A percentile compares a stretch with the other conserved stretches of the same genome.
phyloP scores from a whole-genome alignment of 2,888 invertebrate species.

The Megastigmus dorsalis region DNA sequence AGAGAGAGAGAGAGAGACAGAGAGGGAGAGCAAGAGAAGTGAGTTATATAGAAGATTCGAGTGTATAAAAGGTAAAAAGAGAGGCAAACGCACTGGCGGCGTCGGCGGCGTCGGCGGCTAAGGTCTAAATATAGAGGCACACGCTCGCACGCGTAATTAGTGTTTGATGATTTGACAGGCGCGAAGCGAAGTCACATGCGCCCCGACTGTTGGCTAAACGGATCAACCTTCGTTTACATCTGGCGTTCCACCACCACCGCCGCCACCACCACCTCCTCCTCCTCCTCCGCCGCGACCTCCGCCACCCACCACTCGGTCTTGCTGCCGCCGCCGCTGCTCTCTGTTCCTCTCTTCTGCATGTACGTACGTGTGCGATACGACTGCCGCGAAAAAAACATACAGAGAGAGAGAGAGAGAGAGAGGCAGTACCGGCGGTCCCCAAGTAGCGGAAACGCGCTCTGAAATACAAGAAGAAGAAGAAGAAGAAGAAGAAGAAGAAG shows the following conservation, averaged over 20 bases:
- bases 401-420: too few species aligned
- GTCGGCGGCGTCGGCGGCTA: too few species aligned
- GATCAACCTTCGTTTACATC: constrained; percentile 63
- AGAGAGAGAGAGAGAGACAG: neutral
- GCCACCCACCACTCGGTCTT: too few species aligned
- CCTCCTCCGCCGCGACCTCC: neutral
- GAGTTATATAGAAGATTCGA: too few species aligned
- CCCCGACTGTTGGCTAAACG: constrained; percentile 60
- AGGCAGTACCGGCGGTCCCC: too few species aligned
- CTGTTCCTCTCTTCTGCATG: neutral
- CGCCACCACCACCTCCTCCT: constrained; percentile 51
- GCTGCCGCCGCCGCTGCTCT: neutral
- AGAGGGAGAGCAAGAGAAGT: too few species aligned
- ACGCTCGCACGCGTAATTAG: constrained; percentile 62
- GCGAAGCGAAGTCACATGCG: constrained; percentile 65
- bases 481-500: too few species aligned
- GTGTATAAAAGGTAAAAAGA: too few species aligned
- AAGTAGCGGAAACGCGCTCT: too few species aligned
- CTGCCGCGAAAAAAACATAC: neutral
- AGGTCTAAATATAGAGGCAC: constrained; percentile 62
- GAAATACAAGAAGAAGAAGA: too few species aligned
- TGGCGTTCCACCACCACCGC: constrained; percentile 58
- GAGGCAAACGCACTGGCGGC: constrained; percentile 31
- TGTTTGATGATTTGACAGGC: constrained; percentile 66
- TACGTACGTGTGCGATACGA: neutral